Base-by-base conservation (phyloP, 2,113 vertebrate species). In the Oryzias celebensis region DNA sequence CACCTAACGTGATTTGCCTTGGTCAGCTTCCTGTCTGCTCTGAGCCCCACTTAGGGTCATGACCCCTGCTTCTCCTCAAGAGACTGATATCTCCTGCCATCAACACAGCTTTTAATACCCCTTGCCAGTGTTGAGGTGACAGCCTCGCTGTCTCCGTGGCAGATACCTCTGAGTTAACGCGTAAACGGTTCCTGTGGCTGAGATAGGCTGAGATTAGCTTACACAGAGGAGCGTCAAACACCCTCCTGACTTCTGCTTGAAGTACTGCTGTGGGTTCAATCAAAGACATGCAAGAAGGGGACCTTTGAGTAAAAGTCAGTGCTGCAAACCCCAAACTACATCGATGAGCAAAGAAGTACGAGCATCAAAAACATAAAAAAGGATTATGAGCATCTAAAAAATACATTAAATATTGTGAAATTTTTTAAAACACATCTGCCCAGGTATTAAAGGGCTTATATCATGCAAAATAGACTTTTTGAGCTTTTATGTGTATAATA, bases 31-130 rank as follows among this genome's bases (percentile, higher is more conserved):
- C 68, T 52, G 52, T 71, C 65, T 75, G 61, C 71, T 50, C 50
- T 63, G 68, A 76, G 62, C 61, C 45, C 58, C 15, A 6, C 3
- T 53, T 75, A 67, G 36, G 85, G 78, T 90, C 81, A 81, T 49
- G 74, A 80, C 73, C 77, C 62, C 47, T 66, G 10, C 47, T 70
- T 51, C 65, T 72, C 73, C 65, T 58, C 18, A 31, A 74, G 81
- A 71, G 73, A 75, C 43, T 62, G 70, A 49, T 75, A 59, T 84
- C 85, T 88, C 76, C 31, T 62, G 77, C 81, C 82, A 86, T 89
- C 87, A 87, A 81, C 89, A 63, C 83, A 4, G 87, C 85, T 90
- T 91, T 89, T 88, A 91, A 91, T 91, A 90, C 84, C 87, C 74
- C 74, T 2, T 68, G 8, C 65, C 79, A 56, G 80, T 68, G 81